Conservation (phyloP, 2,888 invertebrate genomes). For the Leucoptera coffeella region DNA sequence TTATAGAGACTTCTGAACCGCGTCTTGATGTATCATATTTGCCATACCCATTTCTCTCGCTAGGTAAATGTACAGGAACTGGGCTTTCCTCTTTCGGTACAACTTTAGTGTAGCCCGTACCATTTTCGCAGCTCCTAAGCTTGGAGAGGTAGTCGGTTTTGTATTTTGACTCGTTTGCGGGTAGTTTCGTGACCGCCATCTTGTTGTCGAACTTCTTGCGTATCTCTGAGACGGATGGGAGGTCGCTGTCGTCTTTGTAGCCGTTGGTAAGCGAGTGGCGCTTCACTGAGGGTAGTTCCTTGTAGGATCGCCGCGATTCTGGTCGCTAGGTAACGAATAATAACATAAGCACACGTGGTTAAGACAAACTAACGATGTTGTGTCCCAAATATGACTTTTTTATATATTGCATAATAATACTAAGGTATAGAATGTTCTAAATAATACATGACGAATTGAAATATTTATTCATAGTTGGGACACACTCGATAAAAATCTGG, state of each 20-base stretch:
- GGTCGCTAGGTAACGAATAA: constrained; percentile 34
- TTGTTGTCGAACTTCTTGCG: constrained; percentile 50
- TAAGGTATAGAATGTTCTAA: no score
- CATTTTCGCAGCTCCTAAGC: constrained; percentile 35
- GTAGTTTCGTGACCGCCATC: constrained; percentile 43
- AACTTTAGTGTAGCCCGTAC: constrained; percentile 28
- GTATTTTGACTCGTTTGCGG: constrained; percentile 27
- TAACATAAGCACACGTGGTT: no score
- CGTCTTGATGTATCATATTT: constrained; percentile 26
- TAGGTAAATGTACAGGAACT: constrained; percentile 39
- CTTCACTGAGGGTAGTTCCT: constrained; percentile 32
- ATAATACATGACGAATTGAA: no score
- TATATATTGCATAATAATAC: no score
- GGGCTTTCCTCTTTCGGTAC: constrained; percentile 32
- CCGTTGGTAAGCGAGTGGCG: constrained; percentile 32
- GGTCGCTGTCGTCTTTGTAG: constrained; percentile 52
- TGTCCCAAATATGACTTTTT: no score
- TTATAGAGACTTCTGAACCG: constrained; percentile 32
- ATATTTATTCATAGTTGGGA: no score
- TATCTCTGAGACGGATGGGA: constrained; percentile 52
- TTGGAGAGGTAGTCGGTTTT: constrained; percentile 32
- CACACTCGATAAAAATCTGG: no score
- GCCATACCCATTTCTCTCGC: constrained; percentile 30
- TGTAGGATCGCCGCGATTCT: constrained; percentile 34
- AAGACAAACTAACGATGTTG: no score